Evolutionary conservation across 2,113 vertebrate genomes (phyloP).

Genomic region (Synodontis membranacea): DNA sequence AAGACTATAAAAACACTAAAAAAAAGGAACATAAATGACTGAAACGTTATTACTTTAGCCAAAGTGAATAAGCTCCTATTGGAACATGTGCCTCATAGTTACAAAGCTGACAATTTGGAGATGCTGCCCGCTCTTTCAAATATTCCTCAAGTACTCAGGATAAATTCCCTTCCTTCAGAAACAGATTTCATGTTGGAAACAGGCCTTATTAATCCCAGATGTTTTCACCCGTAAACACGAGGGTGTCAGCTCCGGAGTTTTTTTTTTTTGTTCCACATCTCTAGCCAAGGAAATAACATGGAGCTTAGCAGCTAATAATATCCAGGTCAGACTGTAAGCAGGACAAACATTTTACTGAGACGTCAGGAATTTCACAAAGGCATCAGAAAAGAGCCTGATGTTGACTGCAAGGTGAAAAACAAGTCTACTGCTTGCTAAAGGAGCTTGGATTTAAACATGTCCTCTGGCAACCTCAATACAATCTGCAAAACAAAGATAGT

Average conservation of each 20-base stretch:
- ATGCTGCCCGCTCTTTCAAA: not conserved
- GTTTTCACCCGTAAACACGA: conserved; percentile 26
- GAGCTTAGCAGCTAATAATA: conserved; percentile 69
- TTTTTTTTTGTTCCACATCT: conserved; percentile 38
- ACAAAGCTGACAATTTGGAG: not conserved
- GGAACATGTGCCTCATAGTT: not conserved
- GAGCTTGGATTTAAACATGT: conserved; percentile 1
- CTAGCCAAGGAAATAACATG: conserved; percentile 61
- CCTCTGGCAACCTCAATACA: not conserved
- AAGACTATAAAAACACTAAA: too few relatives aligned
- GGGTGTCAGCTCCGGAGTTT: conserved; percentile 22
- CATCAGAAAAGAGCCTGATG: conserved; percentile 60
- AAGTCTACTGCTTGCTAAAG: conserved; percentile 10
- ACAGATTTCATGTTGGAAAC: conserved; percentile 12
- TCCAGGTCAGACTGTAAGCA: conserved; percentile 68
- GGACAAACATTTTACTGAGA: conserved; percentile 67
- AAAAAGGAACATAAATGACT: not conserved
- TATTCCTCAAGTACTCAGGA: not conserved
- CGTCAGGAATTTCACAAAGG: conserved; percentile 66
- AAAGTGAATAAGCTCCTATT: not conserved
- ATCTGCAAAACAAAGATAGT: conserved; percentile 17
- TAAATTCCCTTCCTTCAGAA: conserved; percentile 9
- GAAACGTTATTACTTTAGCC: not conserved
- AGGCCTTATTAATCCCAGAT: conserved; percentile 33
- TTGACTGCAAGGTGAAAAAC: conserved; percentile 61